Evolutionary conservation across 2,797 vertebrate species (phyloP), one percentile per base, ranked within the genome.

Genomic region (Psittacula echo): DNA sequence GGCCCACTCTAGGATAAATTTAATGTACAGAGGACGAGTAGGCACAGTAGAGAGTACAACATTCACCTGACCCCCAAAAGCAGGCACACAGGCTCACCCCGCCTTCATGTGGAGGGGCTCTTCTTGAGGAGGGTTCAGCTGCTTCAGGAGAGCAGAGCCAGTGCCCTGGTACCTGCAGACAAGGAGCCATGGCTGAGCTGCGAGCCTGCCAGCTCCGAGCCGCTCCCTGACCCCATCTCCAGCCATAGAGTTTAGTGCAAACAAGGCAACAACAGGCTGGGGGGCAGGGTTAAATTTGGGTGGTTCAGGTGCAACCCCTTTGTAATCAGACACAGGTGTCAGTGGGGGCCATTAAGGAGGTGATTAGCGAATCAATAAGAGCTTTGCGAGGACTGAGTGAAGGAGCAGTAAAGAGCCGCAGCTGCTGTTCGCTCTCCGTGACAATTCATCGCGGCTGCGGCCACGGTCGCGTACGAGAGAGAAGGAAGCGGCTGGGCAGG

Each of bases 11-110:
- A 22, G 9, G 8, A 30, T 0, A 53, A 48, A 12, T 61, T 11
- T 50, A 9, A 5, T 45, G 8, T 1, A 13, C 0, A 2, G 34
- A 6, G 3, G 3, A 1, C 0, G 0, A 13, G 4, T 3, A 2
- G 8, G 4, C 13, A 5, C 15, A 48, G 15, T 44, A 42, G 8
- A 3, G 19, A n/a, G 11, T 0, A 26, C 15, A 50, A 12, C 2
- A 14, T 23, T 0, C 5, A 17, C 0, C 56, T 17, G 12, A 44
- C 34, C 30, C 41, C 51, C 4, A 0, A 26, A 14, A 20, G 30
- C 18, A 56, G 2, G 4, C 2, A 5, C 6, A 6, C 0, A 5
- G 4, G 8, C 53, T 60, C 4, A 85, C 27, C n/a, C 10, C 12
- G 4, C 2, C 4, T 23, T 8, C 4, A 2, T 1, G 5, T 4